These are phyloP conservation scores for Noctua pronuba DNA, from an alignment of 2,888 invertebrate species.

Conservation along the genomic window DNA sequence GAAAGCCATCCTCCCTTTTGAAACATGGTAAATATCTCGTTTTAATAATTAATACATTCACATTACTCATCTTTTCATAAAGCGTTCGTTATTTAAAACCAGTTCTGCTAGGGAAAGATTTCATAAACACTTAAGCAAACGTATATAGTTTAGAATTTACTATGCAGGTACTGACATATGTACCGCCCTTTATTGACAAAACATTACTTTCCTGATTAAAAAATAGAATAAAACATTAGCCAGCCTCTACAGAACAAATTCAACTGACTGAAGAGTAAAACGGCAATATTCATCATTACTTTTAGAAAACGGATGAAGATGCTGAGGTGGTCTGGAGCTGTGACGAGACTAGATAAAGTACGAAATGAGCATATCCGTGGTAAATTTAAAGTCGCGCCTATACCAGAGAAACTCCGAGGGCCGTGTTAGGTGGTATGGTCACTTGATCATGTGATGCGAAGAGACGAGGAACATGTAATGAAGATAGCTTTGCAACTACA, in stretches of 20 bases:
- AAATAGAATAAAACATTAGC: not conserved
- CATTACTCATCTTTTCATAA: too few species aligned
- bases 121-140: too few species aligned
- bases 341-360: not conserved
- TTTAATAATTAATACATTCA: too few species aligned
- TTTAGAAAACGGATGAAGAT: not conserved
- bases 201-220: not conserved
- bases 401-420: not conserved
- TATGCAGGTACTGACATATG: too few species aligned
- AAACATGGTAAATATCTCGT: too few species aligned
- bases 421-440: not conserved
- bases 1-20: too few species aligned
- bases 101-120: too few species aligned
- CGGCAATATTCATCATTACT: not conserved
- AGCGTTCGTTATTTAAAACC: too few species aligned
- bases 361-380: not conserved
- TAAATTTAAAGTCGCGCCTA: not conserved
- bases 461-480: not conserved
- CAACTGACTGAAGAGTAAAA: not conserved
- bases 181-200: not conserved
- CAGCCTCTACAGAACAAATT: not conserved
- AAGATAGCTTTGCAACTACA: too few species aligned
- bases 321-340: not conserved
- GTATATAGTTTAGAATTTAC: too few species aligned
- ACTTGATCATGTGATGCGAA: not conserved